Base-by-base conservation (phyloP, 1,140 invertebrate species). In the Aphelinus atriplicis region DNA sequence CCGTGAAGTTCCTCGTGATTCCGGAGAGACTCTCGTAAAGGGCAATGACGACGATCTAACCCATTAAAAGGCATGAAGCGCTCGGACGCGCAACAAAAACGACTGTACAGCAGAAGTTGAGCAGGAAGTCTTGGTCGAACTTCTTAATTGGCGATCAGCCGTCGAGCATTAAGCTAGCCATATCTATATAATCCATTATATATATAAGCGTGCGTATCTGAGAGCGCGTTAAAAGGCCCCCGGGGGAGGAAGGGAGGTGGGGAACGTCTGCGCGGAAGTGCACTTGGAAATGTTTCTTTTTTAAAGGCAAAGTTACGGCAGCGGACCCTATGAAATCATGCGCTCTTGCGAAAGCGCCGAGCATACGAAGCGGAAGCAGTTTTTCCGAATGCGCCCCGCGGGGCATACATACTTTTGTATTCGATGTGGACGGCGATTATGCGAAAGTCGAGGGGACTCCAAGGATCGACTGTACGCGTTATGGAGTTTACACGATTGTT, bases 91-190 rank as follows among this genome's bases (percentile, higher is more conserved):
- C 48, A 48, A 45, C 55, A 58, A 57, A 47, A 65, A 58, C 26
- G 26, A 9, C 48, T 46, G 51, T 0, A 2, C 3, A 2, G 42
- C 9, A 7, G 1, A 47, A 60, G 63, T 53, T 60, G 43, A 66
- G 55, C 56, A 64, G 62, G 57, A 66, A 67, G 0, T 7, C 62
- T 63, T 4, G 48, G 63, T 50, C 3, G 45, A 74, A 69, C 73
- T 69, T 69, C 73, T 74, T 74, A 74, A 74, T 74, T 74, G 73
- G 73, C 66, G 7, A 62, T 68, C 7, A 43, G 48, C 53, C 62
- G 46, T 47, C 51, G 56, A 58, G 50, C 55, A 4, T 48, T 60
- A 55, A 68, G 68, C 63, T 66, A 74, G 73, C 69, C 69, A 63
- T 50, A 71, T 63, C 48, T 56, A 62, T 51, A 63, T 46, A 71